phyloP scores from a whole-genome alignment of 92 coral and sea anemone species.

The Chrysogorgia sp. region DNA sequence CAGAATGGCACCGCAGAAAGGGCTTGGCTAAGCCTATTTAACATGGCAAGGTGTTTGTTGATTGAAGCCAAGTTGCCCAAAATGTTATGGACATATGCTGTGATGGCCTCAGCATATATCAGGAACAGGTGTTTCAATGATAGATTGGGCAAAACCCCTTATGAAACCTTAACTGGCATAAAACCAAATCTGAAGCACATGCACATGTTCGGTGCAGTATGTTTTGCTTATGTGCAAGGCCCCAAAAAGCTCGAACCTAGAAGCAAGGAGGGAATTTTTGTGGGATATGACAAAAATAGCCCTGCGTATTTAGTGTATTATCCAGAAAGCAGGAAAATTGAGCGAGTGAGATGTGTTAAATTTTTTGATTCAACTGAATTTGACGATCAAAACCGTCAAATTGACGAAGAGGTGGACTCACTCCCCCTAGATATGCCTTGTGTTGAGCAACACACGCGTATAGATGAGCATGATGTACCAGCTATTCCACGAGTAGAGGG shows the following conservation, averaged over 20 bases:
- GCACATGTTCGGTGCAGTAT: slow-evolving; percentile 52
- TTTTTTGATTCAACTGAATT: not conserved
- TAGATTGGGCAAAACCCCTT: slow-evolving; percentile 52
- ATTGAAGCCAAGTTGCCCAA: slow-evolving; percentile 43
- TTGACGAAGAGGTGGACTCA: not conserved
- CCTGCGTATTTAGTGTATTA: slow-evolving; percentile 56
- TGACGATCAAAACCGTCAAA: not conserved
- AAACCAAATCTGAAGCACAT: slow-evolving; percentile 38
- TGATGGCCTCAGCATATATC: slow-evolving; percentile 20
- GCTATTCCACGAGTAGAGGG: not conserved
- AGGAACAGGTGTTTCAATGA: slow-evolving; percentile 43
- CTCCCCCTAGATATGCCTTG: not conserved
- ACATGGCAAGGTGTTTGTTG: slow-evolving; percentile 44
- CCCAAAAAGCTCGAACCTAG: slow-evolving; percentile 45
- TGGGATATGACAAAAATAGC: slow-evolving; percentile 48
- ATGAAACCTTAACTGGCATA: slow-evolving; percentile 43
- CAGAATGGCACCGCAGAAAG: slow-evolving; percentile 58
- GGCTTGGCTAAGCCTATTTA: slow-evolving; percentile 54
- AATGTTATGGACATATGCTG: slow-evolving; percentile 45
- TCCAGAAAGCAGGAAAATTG: slow-evolving; percentile 42
- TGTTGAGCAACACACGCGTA: not conserved
- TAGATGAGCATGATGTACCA: not conserved
- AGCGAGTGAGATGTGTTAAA: slow-evolving; percentile 39
- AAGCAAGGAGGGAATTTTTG: slow-evolving; percentile 46
- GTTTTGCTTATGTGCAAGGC: slow-evolving; percentile 50